Evolutionary conservation across 2,888 invertebrate species (phyloP), one percentile per base, ranked within the genome.

Genomic region (Pelosia muscerda): DNA sequence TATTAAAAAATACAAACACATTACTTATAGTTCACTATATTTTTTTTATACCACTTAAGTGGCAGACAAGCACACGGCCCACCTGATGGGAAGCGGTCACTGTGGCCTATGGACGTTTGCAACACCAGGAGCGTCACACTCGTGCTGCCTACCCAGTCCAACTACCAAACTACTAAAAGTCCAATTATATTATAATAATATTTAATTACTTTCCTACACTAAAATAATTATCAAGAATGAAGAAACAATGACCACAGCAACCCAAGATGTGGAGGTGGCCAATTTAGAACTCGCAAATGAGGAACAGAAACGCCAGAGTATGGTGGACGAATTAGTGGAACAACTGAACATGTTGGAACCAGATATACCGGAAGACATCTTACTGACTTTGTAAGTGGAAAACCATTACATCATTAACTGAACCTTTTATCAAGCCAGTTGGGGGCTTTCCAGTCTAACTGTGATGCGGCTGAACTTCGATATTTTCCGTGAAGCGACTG

Each of bases 361-460:
- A 1, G 70, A 76, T 9, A 73, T 92, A 10, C 89, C 91, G 2
- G 87, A 86, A 59, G 77, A 90, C 60, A 65, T 92, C n/a, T 81
- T 88, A 5, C 69, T 66, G 19, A 81, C 84, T 58, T 68, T 89
- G 92, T 92, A 74, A 84, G 85, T 73, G 64, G 11, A 42, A 55
- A 34, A 42, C 13, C 8, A 19, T 49, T 19, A 19, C 1, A 15
- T 49, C 13, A 15, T 15, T 42, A 42, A n/a, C n/a, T n/a, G n/a
- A n/a, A n/a, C n/a, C n/a, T n/a, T n/a, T n/a, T n/a, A n/a, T n/a
- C n/a, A n/a, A n/a, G n/a, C n/a, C n/a, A n/a, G n/a, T n/a, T n/a
- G n/a, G n/a, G n/a, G n/a, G n/a, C n/a, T n/a, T n/a, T n/a, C n/a
- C n/a, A n/a, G n/a, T n/a, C n/a, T n/a, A n/a, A n/a, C n/a, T n/a